Conservation (phyloP, 92 coral and sea anemone species). For the Zoanthus sansibaricus region DNA sequence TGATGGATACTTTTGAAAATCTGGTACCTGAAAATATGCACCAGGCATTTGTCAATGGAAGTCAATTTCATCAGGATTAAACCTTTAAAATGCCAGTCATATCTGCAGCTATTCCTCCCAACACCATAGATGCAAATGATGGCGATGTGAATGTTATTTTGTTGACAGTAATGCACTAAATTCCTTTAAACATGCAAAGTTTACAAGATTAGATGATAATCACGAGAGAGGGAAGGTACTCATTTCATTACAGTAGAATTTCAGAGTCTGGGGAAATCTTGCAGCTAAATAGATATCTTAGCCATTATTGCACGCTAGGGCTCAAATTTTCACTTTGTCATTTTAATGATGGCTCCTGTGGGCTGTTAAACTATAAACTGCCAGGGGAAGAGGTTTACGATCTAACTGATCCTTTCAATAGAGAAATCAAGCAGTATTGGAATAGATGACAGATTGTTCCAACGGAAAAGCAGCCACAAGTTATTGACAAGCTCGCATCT, state of each 20-base stretch:
- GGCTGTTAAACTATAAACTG: constrained; percentile 11
- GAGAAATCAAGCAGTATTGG: constrained; percentile 28
- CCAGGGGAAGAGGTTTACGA: constrained; percentile 38
- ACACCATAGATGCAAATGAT: constrained; percentile 41
- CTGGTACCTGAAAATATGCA: constrained; percentile 20
- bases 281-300: constrained; percentile 4
- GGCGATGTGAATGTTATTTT: constrained; percentile 24
- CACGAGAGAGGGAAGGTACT: constrained; percentile 17
- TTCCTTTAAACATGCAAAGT: constrained; percentile 16
- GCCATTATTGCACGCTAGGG: constrained; percentile 17
- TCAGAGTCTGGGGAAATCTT: background rate
- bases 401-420: constrained; percentile 4
- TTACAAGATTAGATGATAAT: constrained; percentile 36
- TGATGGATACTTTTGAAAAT: background rate
- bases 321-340: constrained; percentile 9
- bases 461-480: background rate
- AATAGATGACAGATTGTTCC: background rate
- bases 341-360: constrained; percentile 21
- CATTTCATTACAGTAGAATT: constrained; percentile 9
- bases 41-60: constrained; percentile 14
- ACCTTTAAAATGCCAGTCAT: background rate
- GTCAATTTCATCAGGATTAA: constrained; percentile 19
- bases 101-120: constrained; percentile 31
- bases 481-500: constrained; percentile 13
- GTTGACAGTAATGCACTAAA: constrained; percentile 6